Evolutionary conservation across 1,140 invertebrate species (phyloP).

Genomic region (Elymnias hypermnestra): DNA sequence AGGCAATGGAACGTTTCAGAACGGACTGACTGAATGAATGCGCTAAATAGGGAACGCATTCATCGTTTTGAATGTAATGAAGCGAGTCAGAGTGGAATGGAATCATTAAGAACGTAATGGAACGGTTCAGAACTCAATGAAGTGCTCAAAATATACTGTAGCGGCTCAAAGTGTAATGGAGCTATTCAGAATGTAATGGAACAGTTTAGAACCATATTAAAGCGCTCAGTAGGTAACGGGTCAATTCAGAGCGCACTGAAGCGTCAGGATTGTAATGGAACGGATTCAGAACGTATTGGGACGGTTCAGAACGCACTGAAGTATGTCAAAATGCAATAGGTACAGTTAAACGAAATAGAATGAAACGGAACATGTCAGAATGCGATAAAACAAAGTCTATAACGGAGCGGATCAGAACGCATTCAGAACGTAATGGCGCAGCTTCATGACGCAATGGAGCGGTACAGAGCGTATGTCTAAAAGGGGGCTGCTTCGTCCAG

Average conservation of each 20-base stretch:
- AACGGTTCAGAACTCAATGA: background rate
- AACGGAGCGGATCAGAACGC: background rate
- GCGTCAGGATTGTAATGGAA: slow-evolving; percentile 5
- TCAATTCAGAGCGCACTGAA: too few relatives aligned
- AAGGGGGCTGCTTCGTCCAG: slow-evolving; percentile 78
- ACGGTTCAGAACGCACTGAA: slow-evolving; percentile 1
- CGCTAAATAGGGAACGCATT: too few relatives aligned
- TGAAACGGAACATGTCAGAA: background rate
- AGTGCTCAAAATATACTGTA: background rate
- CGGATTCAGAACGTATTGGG: too few relatives aligned
- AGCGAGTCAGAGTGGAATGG: background rate
- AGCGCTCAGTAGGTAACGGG: background rate
- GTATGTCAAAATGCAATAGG: background rate
- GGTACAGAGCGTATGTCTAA: slow-evolving; percentile 5
- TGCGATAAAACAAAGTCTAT: background rate
- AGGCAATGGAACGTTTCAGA: too few relatives aligned
- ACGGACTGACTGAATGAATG: too few relatives aligned
- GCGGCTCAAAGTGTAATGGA: too few relatives aligned
- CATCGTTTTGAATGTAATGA: too few relatives aligned
- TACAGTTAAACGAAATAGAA: background rate
- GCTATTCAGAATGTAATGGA: background rate
- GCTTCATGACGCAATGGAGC: slow-evolving; percentile 2
- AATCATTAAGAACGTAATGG: background rate
- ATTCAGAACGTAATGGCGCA: background rate
- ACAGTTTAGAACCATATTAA: too few relatives aligned